These are phyloP conservation scores for Caloenas nicobarica DNA, from an alignment of 2,113 vertebrate species.

Conservation along the genomic window DNA sequence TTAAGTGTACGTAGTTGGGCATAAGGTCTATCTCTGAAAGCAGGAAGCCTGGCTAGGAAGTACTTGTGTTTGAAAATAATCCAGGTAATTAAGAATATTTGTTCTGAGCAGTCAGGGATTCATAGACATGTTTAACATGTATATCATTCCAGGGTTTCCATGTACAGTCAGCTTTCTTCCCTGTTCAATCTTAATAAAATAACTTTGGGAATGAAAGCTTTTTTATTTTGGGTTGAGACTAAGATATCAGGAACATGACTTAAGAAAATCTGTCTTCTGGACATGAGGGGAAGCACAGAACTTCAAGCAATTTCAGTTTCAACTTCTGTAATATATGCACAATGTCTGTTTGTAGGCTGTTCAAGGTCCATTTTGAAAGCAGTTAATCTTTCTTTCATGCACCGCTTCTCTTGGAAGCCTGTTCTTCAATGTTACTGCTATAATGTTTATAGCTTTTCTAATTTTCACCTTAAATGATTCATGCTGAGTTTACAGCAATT, in stretches of 20 bases:
- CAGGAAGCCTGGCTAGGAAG: fast-evolving
- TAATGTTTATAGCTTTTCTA: background rate
- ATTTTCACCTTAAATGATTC: slow-evolving; percentile 16
- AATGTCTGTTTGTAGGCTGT: background rate
- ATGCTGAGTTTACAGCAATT: background rate
- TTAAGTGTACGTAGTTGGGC: background rate
- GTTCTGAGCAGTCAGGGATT: background rate
- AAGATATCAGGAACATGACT: background rate
- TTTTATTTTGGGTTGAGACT: background rate
- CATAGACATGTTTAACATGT: background rate
- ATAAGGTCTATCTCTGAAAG: background rate
- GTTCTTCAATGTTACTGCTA: background rate
- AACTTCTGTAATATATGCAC: background rate
- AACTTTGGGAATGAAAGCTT: background rate
- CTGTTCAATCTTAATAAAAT: background rate
- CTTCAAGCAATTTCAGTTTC: background rate
- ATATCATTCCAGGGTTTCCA: background rate
- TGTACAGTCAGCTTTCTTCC: background rate
- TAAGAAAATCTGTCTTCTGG: background rate
- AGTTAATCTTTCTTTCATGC: background rate
- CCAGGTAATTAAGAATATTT: background rate
- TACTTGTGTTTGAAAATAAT: background rate
- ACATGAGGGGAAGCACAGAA: background rate
- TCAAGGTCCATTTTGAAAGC: background rate
- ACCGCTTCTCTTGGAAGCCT: background rate